These are phyloP conservation scores for Gila orcuttii DNA, from an alignment of 2,113 vertebrate genomes.

Conservation along the genomic window DNA sequence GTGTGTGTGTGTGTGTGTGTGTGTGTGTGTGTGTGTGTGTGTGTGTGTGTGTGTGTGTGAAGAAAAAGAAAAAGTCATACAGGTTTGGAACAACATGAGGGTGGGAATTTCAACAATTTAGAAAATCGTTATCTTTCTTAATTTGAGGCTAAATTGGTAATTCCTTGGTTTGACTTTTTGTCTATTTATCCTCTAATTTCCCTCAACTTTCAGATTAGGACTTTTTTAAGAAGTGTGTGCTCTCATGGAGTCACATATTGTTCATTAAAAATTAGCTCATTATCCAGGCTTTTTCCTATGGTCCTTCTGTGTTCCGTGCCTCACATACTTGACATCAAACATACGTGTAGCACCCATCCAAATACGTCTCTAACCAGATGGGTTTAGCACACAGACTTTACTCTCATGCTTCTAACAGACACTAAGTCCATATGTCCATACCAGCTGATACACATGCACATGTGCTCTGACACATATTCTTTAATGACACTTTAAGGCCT, in stretches of 20 bases:
- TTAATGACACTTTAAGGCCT: not conserved
- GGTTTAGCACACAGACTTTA: not conserved
- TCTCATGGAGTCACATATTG: not conserved
- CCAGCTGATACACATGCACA: slow-evolving; percentile 3
- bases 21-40: not conserved
- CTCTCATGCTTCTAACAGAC: not conserved
- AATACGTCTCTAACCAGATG: not conserved
- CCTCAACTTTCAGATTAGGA: not conserved
- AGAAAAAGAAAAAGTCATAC: too few species aligned
- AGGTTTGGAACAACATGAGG: not conserved
- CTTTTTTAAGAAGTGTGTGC: not conserved
- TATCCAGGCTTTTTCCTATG: not conserved
- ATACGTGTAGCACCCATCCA: not conserved
- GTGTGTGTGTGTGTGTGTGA: too few species aligned
- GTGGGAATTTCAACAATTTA: not conserved
- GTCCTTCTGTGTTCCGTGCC: not conserved
- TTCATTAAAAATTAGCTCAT: not conserved
- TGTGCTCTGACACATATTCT: not conserved
- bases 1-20: not conserved
- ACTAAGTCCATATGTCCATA: not conserved
- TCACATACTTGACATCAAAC: not conserved
- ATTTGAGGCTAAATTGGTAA: not conserved
- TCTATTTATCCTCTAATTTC: not conserved
- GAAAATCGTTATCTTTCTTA: not conserved
- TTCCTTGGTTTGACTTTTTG: not conserved